A percentile compares a stretch with the other conserved stretches of the same genome.
Evolutionary conservation across 2,113 vertebrate species (phyloP).

Genomic region (Protomyctophum bolini): DNA sequence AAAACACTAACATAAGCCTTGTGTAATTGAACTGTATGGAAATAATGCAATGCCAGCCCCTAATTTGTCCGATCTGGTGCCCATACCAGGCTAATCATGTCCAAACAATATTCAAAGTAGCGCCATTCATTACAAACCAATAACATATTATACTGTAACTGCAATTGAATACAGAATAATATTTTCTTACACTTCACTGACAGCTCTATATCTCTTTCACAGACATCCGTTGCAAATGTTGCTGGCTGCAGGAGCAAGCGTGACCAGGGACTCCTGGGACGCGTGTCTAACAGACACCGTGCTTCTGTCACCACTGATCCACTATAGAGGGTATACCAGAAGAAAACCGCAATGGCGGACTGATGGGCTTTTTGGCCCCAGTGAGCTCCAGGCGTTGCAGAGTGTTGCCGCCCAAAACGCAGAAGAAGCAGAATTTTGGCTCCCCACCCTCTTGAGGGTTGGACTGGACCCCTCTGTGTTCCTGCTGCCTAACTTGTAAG

Average conservation of each 20-base stretch:
- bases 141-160: no score
- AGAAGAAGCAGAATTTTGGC: not conserved
- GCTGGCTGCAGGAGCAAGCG: not conserved
- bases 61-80: no score
- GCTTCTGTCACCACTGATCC: not conserved
- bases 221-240: not conserved
- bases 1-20: no score
- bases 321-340: not conserved
- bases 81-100: no score
- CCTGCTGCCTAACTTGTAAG: not conserved
- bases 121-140: no score
- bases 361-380: not conserved
- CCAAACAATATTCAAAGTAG: no score
- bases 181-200: no score
- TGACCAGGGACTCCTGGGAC: not conserved
- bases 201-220: no score
- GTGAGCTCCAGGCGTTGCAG: not conserved
- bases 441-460: not conserved
- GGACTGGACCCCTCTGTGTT: not conserved
- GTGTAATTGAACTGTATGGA: no score
- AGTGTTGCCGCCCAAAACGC: not conserved
- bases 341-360: not conserved
- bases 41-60: no score
- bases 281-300: not conserved
- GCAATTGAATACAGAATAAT: no score